Percentiles rank a stretch among this genome's conserved stretches.
Conservation (phyloP, 2,113 vertebrate genomes). For the Camelus bactrianus region DNA sequence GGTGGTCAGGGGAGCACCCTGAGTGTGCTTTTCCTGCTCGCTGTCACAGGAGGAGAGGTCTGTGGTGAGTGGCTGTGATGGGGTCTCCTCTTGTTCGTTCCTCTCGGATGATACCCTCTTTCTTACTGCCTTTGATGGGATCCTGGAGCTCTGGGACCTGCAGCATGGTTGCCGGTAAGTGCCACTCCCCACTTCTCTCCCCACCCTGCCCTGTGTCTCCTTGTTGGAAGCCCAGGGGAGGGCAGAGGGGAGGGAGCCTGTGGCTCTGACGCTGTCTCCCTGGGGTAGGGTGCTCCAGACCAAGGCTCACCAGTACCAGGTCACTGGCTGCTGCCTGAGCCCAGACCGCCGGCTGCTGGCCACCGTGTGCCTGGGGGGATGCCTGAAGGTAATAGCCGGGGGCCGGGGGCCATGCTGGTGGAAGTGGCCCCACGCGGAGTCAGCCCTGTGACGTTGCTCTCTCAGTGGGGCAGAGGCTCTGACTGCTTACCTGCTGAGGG, state of each 20-base stretch:
- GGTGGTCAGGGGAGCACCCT: neutral
- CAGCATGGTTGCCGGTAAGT: slow-evolving; percentile 89
- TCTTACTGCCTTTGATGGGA: slow-evolving; percentile 91
- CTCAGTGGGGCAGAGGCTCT: neutral
- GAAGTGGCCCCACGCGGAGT: neutral
- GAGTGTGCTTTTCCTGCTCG: rapidly evolving
- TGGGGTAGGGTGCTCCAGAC: slow-evolving; percentile 86
- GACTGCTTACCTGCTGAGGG: neutral
- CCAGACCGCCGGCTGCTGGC: slow-evolving; percentile 88
- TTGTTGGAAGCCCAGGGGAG: neutral
- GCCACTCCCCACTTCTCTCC: no score
- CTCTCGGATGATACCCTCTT: slow-evolving; percentile 86
- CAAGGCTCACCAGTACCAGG: slow-evolving; percentile 87
- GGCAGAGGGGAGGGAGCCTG: neutral
- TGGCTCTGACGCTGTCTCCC: slow-evolving; percentile 21
- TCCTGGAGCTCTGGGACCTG: slow-evolving; percentile 92
- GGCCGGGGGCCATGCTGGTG: neutral
- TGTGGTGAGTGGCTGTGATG: slow-evolving; percentile 90
- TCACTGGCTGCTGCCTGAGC: slow-evolving; percentile 90
- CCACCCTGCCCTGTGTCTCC: no score
- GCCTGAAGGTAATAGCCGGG: slow-evolving; percentile 88
- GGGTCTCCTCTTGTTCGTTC: slow-evolving; percentile 90
- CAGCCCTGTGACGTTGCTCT: neutral
- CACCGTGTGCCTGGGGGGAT: slow-evolving; percentile 91
- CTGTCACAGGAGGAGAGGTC: slow-evolving; percentile 89